Percentiles rank a stretch among this genome's conserved stretches.
Conservation (phyloP, 2,113 vertebrate species). For the Pterocles orientalis region DNA sequence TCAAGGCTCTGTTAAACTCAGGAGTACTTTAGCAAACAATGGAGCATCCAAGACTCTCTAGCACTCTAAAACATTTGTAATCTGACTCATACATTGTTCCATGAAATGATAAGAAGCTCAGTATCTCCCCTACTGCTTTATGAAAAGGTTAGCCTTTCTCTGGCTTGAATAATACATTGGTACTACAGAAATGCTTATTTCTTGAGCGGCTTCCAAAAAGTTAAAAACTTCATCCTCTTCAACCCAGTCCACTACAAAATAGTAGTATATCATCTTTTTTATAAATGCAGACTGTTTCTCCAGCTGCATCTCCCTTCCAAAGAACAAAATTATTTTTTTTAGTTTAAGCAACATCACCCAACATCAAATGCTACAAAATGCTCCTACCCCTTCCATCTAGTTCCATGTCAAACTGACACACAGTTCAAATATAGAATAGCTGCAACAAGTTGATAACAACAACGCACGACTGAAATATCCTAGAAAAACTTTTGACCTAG, state of each 20-base stretch:
- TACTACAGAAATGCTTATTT: neutral
- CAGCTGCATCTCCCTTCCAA: neutral
- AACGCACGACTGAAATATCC: fast-evolving
- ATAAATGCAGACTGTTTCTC: neutral
- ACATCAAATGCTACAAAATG: neutral
- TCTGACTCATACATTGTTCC: neutral
- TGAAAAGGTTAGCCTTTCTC: neutral
- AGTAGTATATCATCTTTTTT: neutral
- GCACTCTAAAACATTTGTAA: neutral
- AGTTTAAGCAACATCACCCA: neutral
- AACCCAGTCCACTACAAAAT: neutral
- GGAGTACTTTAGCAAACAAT: neutral
- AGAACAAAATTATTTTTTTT: neutral
- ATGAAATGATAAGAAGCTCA: neutral
- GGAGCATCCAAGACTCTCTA: neutral
- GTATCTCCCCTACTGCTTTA: neutral
- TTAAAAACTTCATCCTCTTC: neutral
- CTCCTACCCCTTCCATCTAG: neutral
- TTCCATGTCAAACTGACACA: neutral
- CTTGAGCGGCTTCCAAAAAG: neutral
- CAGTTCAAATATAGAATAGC: neutral
- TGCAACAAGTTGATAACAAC: neutral
- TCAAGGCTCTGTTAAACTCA: neutral
- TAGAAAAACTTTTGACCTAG: neutral
- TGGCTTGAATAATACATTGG: neutral